A percentile compares a stretch with the other conserved stretches of the same genome.
phyloP scores from a whole-genome alignment of 2,888 invertebrate species.

The Microplitis deprimator region DNA sequence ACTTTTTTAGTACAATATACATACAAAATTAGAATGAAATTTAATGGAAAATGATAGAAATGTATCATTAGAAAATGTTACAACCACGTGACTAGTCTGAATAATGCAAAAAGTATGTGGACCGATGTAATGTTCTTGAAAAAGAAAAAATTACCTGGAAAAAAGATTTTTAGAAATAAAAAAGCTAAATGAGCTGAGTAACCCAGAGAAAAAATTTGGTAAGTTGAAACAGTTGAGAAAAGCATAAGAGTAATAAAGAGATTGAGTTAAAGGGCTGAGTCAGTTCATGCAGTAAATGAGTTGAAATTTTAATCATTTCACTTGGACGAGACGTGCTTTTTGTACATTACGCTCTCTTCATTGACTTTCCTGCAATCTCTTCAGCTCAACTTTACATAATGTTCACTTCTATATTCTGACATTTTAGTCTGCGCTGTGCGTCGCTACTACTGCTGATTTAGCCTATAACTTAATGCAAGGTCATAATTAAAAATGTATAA shows the following conservation, averaged over 20 bases:
- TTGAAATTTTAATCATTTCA: slow-evolving; percentile 64
- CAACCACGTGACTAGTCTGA: slow-evolving; percentile 57
- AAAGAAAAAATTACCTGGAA: background rate
- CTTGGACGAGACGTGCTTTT: slow-evolving; percentile 47
- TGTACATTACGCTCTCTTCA: slow-evolving; percentile 32
- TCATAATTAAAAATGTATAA: slow-evolving; percentile 4
- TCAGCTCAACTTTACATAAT: slow-evolving; percentile 42
- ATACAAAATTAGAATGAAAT: slow-evolving; percentile 45
- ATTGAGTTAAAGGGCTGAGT: slow-evolving; percentile 53
- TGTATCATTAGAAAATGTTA: slow-evolving; percentile 63
- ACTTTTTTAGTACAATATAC: slow-evolving; percentile 47
- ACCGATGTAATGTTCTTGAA: too few relatives aligned
- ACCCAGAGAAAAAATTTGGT: background rate
- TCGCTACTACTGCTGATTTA: background rate
- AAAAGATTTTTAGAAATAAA: slow-evolving; percentile 13
- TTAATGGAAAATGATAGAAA: slow-evolving; percentile 43
- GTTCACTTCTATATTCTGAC: slow-evolving; percentile 18
- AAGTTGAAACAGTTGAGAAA: slow-evolving; percentile 42
- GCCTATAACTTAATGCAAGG: background rate
- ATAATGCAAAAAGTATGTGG: slow-evolving; percentile 42
- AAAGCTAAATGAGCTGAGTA: slow-evolving; percentile 42
- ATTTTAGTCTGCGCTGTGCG: slow-evolving; percentile 1
- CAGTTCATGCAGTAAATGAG: slow-evolving; percentile 62
- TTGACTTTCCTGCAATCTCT: slow-evolving; percentile 31
- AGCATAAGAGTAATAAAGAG: slow-evolving; percentile 48